Base-by-base conservation (phyloP, 2,888 invertebrate species). In the Lomographa bimaculata region DNA sequence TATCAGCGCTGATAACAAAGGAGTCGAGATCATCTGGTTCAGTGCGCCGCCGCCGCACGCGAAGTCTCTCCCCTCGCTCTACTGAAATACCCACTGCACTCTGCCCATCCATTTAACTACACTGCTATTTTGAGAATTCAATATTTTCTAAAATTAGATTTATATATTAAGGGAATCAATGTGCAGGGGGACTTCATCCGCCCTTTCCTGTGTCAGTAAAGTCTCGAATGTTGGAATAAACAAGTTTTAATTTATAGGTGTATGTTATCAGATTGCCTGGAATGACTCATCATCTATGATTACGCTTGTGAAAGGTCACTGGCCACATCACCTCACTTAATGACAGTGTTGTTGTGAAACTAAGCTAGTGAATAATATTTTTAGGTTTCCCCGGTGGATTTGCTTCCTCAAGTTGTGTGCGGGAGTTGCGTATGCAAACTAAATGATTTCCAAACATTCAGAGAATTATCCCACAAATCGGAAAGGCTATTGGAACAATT, bases 331-430 rank as follows among this genome's bases (percentile, higher is more conserved):
- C 69, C 70, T 78, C 59, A 64, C 59, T 43, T 69, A 70, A 71
- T 75, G 68, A 73, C 51, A 62, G 48, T 54, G 57, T 71, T 76
- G 64, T 70, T 76, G 65, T 70, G 61, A 74, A 73, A 70, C 64
- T 73, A 58, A 73, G 62, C 32, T 54, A 59, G 54, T 65, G 19
- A 63, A 64, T 65, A 59, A 54, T 65, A 57, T 66, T 90, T 89
- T 62, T 84, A 95, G 95, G 93, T 95, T 51, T 92, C 94, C 62
- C 93, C 94, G 71, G 91, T 91, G 64, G 95, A 96, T 81, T 91
- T 92, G 64, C 90, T 95, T 71, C 95, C 95, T 58, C 92, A 93
- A 61, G 92, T 94, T 61, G 92, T 96, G 57, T 96, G 96, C 85
- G 91, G 92, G 48, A 92, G 92, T 58, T 96, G 96, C 86, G 92